Base-by-base conservation (phyloP, 2,797 vertebrate species). In the Gymnocypris eckloni region DNA sequence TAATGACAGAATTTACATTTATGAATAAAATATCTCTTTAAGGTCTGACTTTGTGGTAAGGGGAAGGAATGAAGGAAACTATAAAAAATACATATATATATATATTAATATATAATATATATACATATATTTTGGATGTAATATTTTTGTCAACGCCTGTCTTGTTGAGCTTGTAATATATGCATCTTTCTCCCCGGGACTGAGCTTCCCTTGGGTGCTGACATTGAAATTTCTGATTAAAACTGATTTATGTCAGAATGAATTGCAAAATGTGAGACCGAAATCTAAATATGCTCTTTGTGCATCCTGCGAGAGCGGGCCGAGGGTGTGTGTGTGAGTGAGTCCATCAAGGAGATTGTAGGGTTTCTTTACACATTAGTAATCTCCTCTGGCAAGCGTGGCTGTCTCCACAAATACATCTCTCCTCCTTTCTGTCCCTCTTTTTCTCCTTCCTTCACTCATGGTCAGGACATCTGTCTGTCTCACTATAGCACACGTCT, bases 341-440 rank as follows among this genome's bases (percentile, higher is more conserved):
- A 70, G 54, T 81, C 73, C n/a, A 67, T 82, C 67, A 76, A 70
- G 15, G 59, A 73, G 16, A 69, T 61, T 78, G 43, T 28, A 78
- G 69, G 78, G 59, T 86, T 61, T 86, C 83, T 82, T 77, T 86
- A 83, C 81, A 86, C 77, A 85, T 80, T 81, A 84, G 52, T 59
- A 66, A 50, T 77, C 69, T 83, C 61, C 81, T 86, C 84, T 70
- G 52, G 84, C 81, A 83, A 83, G 71, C 54, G 4, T 43, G n/a
- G 18, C 84, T 67, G 86, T 88, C 83, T 89, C 84, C 67, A 64
- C 81, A 79, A 66, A 89, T 88, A 70, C 61, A 28, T 82, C 48
- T 81, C 72, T 82, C 28, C 76, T 83, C 56, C 77, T 81, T 73
- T 66, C 64, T 67, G 20, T 80, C 75, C 56, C 28, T 70, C 18